Evolutionary conservation across 1,140 invertebrate genomes (phyloP).

Genomic region (Tribolium castaneum): DNA sequence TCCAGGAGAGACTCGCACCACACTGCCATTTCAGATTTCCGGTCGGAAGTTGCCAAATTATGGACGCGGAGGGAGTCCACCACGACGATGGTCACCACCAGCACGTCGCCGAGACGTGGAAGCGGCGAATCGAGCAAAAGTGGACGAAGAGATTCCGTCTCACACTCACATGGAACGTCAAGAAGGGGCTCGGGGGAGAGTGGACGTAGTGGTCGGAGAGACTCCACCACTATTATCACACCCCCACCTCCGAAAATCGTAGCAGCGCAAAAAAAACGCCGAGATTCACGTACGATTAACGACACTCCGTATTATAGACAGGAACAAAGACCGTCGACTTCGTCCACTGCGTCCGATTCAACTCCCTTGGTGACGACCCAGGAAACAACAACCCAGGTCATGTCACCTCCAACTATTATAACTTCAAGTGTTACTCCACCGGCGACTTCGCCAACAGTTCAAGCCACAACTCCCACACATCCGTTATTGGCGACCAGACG

Average conservation of each 20-base stretch:
- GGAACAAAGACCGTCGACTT: constrained; percentile 81
- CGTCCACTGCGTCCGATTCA: constrained; percentile 79
- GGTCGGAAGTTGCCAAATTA: constrained; percentile 76
- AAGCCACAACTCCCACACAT: constrained; percentile 70
- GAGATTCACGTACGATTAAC: constrained; percentile 68
- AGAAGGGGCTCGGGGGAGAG: constrained; percentile 75
- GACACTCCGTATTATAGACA: constrained; percentile 64
- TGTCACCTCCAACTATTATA: constrained; percentile 83
- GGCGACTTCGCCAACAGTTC: constrained; percentile 71
- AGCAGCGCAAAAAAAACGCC: constrained; percentile 71
- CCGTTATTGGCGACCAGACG: constrained; percentile 74
- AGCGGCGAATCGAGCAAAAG: constrained; percentile 65
- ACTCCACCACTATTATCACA: constrained; percentile 70
- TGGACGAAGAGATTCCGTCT: constrained; percentile 62
- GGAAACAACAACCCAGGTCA: constrained; percentile 67
- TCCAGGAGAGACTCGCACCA: constrained; percentile 76
- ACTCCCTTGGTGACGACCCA: constrained; percentile 64
- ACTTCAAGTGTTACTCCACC: constrained; percentile 85
- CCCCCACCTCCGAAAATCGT: constrained; percentile 71
- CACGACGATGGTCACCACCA: constrained; percentile 63
- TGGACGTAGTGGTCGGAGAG: constrained; percentile 71
- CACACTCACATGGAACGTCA: constrained; percentile 61
- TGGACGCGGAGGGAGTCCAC: constrained; percentile 75
- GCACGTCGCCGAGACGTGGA: constrained; percentile 67
- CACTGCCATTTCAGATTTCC: constrained; percentile 74